These are phyloP conservation scores for Lordiphosa mommai DNA, from an alignment of 1,140 invertebrate species.

Conservation along the genomic window DNA sequence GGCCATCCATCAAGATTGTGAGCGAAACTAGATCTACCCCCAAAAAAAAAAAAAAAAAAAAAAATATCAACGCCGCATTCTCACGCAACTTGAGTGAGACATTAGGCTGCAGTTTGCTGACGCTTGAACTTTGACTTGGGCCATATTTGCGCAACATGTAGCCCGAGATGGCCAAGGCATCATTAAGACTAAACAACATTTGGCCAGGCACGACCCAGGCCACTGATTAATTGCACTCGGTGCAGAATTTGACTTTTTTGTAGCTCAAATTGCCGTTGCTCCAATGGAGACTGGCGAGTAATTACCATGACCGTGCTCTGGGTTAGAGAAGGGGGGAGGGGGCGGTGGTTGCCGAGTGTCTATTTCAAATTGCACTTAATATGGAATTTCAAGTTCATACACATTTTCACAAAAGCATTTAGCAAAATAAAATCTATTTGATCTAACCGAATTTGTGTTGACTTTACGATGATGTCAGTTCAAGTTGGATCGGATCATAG, in stretches of 20 bases:
- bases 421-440: slow-evolving; percentile 45
- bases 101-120: slow-evolving; percentile 64
- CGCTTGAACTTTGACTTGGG: slow-evolving; percentile 60
- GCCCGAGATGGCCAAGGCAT: slow-evolving; percentile 34
- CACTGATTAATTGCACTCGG: slow-evolving; percentile 66
- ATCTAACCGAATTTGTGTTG: slow-evolving; percentile 27
- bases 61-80: slow-evolving; percentile 13
- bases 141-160: slow-evolving; percentile 65
- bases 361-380: slow-evolving; percentile 74
- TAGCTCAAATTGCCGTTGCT: slow-evolving; percentile 57
- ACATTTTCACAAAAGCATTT: slow-evolving; percentile 20
- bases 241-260: slow-evolving; percentile 75
- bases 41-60: too few relatives aligned
- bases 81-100: slow-evolving; percentile 70
- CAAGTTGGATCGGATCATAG: slow-evolving; percentile 45
- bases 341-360: slow-evolving; percentile 18
- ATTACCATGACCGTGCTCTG: slow-evolving; percentile 59
- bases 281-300: slow-evolving; percentile 30
- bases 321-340: neutral
- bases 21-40: neutral
- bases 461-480: slow-evolving; percentile 37
- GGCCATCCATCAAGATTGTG: slow-evolving; percentile 34
- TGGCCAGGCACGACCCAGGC: slow-evolving; percentile 71
- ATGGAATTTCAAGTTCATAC: slow-evolving; percentile 71
- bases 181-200: slow-evolving; percentile 72